These are phyloP conservation scores for Pseudoatta argentina DNA, from an alignment of 1,140 invertebrate genomes.

Conservation along the genomic window DNA sequence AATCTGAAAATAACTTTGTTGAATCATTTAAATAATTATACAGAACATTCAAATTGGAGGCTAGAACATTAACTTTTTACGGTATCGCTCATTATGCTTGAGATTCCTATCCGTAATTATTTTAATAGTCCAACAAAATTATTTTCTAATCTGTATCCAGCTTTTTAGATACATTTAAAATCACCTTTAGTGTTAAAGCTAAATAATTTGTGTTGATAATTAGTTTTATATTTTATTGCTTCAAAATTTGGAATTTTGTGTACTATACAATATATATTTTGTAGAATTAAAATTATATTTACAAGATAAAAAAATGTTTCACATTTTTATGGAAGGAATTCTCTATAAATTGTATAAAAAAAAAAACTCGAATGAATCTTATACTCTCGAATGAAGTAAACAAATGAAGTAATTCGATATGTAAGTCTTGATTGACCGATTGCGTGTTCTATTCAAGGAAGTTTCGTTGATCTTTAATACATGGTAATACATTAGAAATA, in stretches of 20 bases:
- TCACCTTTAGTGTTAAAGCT: neutral
- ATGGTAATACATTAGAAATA: conserved; percentile 25
- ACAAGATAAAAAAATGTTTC: neutral
- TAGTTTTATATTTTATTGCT: neutral
- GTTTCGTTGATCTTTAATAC: neutral
- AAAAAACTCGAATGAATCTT: neutral
- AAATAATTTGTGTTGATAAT: neutral
- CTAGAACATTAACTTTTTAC: too few relatives aligned
- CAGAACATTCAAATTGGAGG: too few relatives aligned
- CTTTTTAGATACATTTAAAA: too few relatives aligned
- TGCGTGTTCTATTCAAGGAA: neutral
- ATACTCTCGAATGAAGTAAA: neutral
- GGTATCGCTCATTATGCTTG: too few relatives aligned
- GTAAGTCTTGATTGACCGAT: neutral
- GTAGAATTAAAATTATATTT: neutral
- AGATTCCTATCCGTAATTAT: too few relatives aligned
- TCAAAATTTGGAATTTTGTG: neutral
- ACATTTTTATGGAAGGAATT: neutral
- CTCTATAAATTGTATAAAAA: neutral
- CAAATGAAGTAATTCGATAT: neutral
- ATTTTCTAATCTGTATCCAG: too few relatives aligned
- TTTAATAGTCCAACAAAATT: too few relatives aligned
- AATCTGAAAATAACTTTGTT: too few relatives aligned
- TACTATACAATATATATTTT: neutral
- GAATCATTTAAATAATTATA: too few relatives aligned